Evolutionary conservation across 1,140 invertebrate species (phyloP), one percentile per base, ranked within the genome.

Genomic region (Psix sp.): DNA sequence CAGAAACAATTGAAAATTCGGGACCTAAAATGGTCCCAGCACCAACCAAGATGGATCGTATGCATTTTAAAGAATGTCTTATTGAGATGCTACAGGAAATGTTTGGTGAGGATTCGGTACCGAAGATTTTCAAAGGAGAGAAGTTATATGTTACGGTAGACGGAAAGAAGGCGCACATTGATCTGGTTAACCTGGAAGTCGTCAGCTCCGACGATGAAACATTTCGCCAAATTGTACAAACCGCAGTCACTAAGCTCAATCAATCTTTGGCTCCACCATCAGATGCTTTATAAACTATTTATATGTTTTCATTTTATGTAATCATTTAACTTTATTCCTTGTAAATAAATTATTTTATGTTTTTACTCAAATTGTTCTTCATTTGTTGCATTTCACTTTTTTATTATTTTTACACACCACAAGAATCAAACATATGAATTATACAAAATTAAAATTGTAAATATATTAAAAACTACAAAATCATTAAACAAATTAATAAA

Each of bases 41-140:
- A 70, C 89, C 88, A 77, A 91, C 86, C 77, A 92, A 95, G 82
- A 91, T 94, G 72, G 94, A 96, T 84, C 83, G 92, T 7, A 95
- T 95, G 88, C 94, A 96, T 83, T 96, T 96, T 77, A 95, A 95
- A 85, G 96, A 98, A 84, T 98, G 96, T 82, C 89, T 97, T 3
- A 92, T 97, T 70, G 95, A 97, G 84, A 96, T 96, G 89, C 84
- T 98, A 6, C 94, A 95, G 82, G 95, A 97, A 78, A 96, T 98
- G 93, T 99, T 98, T 88, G 97, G 97, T 0, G 94, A 96, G 76
- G 95, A 95, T 68, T 93, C 95, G 15, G 94, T 98, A n/a, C 95
- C 95, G 0, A 98, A 98, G 87, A 93, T 97, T 72, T 96, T 98
- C 77, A 95, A 95, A 84, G 95, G 95, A 0, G 95, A 98, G 77